Conservation (phyloP, 2,888 invertebrate species). For the Agrilus cyanescens region DNA sequence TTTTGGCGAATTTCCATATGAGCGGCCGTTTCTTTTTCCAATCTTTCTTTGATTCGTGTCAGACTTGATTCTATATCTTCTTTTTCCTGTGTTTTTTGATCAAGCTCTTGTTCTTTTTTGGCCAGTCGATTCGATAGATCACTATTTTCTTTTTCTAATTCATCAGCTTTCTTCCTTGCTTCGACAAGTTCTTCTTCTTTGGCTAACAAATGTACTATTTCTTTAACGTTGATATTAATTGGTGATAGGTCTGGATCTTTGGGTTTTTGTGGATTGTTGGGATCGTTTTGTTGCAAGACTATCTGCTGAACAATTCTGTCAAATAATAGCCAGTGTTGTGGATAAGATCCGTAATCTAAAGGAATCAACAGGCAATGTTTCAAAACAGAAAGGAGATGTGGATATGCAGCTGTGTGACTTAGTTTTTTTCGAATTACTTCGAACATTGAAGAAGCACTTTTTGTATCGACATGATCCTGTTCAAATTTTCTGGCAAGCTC, state of each 20-base stretch:
- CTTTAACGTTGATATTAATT: slow-evolving; percentile 79
- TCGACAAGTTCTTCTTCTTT: slow-evolving; percentile 88
- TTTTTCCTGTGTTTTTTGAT: slow-evolving; percentile 79
- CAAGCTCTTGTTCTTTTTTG: slow-evolving; percentile 87
- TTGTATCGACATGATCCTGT: slow-evolving; percentile 84
- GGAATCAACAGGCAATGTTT: slow-evolving; percentile 81
- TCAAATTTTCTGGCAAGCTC: slow-evolving; percentile 85
- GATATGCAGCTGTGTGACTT: slow-evolving; percentile 85
- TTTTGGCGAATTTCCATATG: slow-evolving; percentile 79
- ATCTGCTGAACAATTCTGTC: slow-evolving; percentile 93
- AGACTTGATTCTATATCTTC: slow-evolving; percentile 83
- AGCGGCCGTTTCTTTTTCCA: slow-evolving; percentile 79
- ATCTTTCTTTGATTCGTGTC: slow-evolving; percentile 68
- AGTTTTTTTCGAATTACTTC: slow-evolving; percentile 78
- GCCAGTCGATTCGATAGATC: slow-evolving; percentile 78
- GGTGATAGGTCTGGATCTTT: slow-evolving; percentile 77
- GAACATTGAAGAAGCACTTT: slow-evolving; percentile 88
- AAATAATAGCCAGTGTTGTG: slow-evolving; percentile 88
- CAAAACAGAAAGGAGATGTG: slow-evolving; percentile 80
- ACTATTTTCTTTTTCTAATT: slow-evolving; percentile 76
- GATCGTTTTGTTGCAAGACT: slow-evolving; percentile 59
- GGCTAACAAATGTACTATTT: slow-evolving; percentile 79
- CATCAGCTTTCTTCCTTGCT: slow-evolving; percentile 75
- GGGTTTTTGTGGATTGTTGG: slow-evolving; percentile 18
- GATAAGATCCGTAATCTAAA: slow-evolving; percentile 72